Evolutionary conservation across 2,888 invertebrate species (phyloP), one percentile per base, ranked within the genome.

Genomic region (Drosophila quinaria): DNA sequence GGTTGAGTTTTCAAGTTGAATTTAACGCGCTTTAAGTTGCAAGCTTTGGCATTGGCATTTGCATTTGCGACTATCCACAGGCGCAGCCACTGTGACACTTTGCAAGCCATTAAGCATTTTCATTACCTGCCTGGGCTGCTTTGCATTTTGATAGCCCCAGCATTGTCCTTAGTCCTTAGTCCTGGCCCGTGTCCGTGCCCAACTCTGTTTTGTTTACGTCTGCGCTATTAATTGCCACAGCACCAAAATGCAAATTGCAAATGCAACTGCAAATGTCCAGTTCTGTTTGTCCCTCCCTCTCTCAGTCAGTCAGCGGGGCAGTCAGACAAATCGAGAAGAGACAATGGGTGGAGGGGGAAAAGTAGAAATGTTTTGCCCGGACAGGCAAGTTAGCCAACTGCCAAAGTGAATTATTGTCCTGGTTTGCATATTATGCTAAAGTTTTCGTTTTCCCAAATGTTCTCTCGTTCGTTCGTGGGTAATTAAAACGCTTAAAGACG

Each of bases 401-500:
- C 80, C 83, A 85, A 87, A 84, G 90, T 90, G 88, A 90, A 87
- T 90, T 90, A 88, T 89, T 87, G 88, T 89, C 76, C 87, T 87
- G 79, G 84, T 73, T 84, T 86, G 87, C 84, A 87, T 87, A 89
- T 87, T 85, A 87, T 89, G 85, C 85, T 73, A 84, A 87, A 89
- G 81, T 84, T 89, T 74, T 81, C 64, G 62, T 66, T 78, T 52
- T 62, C 42, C 67, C 62, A 29, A 72, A 75, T 49, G 70, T 33
- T 56, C 63, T 46, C 37, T 44, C 51, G 46, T 80, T 77, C 83
- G 80, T 82, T 90, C 79, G 83, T 83, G 88, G 90, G 91, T 91
- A 90, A 90, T 90, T 90, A 89, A 89, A 90, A 89, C 81, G 88
- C 87, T 91, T 88, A 83, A 80, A 89, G 88, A 84, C 90, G 90